Base-by-base conservation (phyloP, 1,140 invertebrate species). In the Condylostylus longicornis region DNA sequence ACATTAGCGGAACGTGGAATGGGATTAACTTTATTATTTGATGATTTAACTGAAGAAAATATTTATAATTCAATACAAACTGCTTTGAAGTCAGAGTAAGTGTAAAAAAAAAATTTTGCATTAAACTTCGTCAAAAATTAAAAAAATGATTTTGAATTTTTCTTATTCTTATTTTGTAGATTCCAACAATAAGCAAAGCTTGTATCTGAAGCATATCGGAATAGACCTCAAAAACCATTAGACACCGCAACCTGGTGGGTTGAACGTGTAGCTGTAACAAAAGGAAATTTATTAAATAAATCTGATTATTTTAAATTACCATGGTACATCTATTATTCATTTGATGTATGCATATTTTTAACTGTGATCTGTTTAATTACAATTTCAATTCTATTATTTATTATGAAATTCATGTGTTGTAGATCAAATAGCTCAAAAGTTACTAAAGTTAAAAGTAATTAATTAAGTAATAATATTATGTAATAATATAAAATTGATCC, bases 281-380 rank as follows among this genome's bases (percentile, higher is more conserved):
- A 48, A 1, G 68, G 66, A 8, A 51, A 61, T 3, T 61, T 62
- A 5, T 56, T 67, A 2, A 29, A 41, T 14, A 47, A 63, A 33
- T 55, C 61, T 35, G 48, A 63, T 29, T 70, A 69, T 34, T 54
- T 65, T 6, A 58, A 66, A 28, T 52, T 73, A 23, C 68, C 71
- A n/a, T 65, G 68, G 48, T 74, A 74, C 53, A 64, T 73, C 44
- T 71, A 72, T 46, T 54, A 69, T 8, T 65, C 75, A 13, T 46
- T 77, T 14, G 77, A 79, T 58, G 69, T 78, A 8, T 56, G 73
- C 30, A 51, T 60, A 4, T 64, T 67, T 45, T 40, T 63, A 1
- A 79, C 77, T 58, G 58, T 78, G 6, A 65, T 66, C 42, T 45
- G 70, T 7, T 47, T 59, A 3, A 5, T 30, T 30, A 30, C 28